Conservation (phyloP, 1,140 invertebrate species). For the Camponotus floridanus region DNA sequence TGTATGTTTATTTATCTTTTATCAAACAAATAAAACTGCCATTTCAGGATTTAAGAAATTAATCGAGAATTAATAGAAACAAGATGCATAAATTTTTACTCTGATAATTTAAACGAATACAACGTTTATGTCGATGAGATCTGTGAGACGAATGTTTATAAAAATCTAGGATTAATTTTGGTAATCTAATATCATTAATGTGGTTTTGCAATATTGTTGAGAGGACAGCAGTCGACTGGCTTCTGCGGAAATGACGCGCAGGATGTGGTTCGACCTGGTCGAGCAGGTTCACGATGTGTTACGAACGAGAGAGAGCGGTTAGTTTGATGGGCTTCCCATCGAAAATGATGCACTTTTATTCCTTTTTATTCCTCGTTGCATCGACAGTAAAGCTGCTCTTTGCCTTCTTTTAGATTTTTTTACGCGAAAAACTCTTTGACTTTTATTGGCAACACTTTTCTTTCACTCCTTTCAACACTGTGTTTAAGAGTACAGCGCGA, state of each 20-base stretch:
- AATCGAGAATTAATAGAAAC: background rate
- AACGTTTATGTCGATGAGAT: background rate
- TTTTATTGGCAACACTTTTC: background rate
- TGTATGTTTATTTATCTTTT: background rate
- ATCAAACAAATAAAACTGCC: background rate
- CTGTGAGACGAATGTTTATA: background rate
- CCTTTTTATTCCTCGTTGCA: background rate
- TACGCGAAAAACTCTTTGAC: background rate
- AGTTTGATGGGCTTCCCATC: constrained; percentile 56
- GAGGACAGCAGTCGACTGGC: constrained; percentile 3
- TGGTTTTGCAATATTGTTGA: constrained; percentile 12
- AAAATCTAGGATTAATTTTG: background rate
- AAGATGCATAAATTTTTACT: background rate
- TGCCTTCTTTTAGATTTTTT: background rate
- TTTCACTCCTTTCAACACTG: background rate
- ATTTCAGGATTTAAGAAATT: background rate
- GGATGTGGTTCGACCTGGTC: constrained; percentile 58
- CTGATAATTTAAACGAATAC: background rate
- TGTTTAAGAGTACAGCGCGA: background rate
- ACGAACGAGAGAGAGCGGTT: constrained; percentile 50
- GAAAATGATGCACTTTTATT: constrained; percentile 35
- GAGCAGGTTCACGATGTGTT: constrained; percentile 63
- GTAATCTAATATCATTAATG: constrained; percentile 32
- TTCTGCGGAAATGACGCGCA: constrained; percentile 45
- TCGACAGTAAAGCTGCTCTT: constrained; percentile 8